Percentiles rank a stretch among this genome's conserved stretches.
These are phyloP conservation scores for Willisornis vidua DNA, from an alignment of 2,113 vertebrate genomes.

Conservation along the genomic window DNA sequence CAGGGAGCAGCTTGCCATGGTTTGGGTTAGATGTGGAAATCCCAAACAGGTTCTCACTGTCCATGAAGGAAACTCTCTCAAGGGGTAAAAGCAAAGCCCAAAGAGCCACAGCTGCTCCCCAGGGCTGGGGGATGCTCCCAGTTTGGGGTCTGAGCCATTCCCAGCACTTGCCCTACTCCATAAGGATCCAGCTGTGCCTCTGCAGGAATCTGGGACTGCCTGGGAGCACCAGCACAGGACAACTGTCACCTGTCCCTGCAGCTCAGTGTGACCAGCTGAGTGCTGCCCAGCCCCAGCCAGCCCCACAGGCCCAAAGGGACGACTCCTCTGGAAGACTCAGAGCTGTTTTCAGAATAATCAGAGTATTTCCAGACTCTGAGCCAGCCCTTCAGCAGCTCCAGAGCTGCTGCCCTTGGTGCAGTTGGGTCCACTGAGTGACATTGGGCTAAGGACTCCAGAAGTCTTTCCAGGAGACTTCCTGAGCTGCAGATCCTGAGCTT, in stretches of 20 bases:
- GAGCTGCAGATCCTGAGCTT: neutral
- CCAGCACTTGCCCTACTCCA: neutral
- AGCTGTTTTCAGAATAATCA: neutral
- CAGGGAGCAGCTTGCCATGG: neutral
- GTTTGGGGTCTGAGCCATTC: neutral
- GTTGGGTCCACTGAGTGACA: no score
- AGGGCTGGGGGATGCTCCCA: neutral
- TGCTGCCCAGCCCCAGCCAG: neutral
- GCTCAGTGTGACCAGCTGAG: neutral
- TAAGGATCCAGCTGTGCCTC: neutral
- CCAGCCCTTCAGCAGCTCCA: neutral
- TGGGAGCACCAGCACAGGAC: rapidly evolving
- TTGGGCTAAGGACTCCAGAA: neutral
- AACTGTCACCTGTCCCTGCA: neutral
- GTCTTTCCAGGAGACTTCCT: neutral
- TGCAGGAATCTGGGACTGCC: neutral
- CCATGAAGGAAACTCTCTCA: neutral
- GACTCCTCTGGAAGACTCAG: neutral
- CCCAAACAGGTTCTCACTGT: neutral
- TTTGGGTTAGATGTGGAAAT: neutral
- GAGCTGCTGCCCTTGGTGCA: neutral
- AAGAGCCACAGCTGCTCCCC: neutral
- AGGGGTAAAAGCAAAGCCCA: neutral
- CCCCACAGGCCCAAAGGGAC: neutral
- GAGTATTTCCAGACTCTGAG: neutral